Evolutionary conservation across 1,140 invertebrate species (phyloP).

Genomic region (Tribolium castaneum): DNA sequence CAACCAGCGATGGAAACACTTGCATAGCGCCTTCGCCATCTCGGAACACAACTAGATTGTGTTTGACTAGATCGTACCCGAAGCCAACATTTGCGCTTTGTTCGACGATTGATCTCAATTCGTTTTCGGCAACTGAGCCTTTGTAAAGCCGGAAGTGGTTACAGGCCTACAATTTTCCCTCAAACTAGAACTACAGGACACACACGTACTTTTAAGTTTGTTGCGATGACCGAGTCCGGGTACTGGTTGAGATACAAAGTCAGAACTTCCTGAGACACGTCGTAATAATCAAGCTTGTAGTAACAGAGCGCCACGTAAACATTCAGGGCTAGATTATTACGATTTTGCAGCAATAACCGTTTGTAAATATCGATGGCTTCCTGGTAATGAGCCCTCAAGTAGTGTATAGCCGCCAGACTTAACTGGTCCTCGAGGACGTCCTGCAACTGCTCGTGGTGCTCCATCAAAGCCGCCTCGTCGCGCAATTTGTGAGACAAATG

Average conservation of each 20-base stretch:
- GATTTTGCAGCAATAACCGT: conserved; percentile 90
- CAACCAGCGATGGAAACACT: conserved; percentile 89
- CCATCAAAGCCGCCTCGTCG: conserved; percentile 86
- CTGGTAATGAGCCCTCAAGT: conserved; percentile 94
- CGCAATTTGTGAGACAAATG: conserved; percentile 94
- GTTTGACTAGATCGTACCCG: conserved; percentile 92
- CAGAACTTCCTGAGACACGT: conserved; percentile 93
- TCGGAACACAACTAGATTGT: conserved; percentile 96
- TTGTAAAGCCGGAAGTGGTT: conserved; percentile 83
- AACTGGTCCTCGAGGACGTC: conserved; percentile 95
- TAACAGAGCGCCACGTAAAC: conserved; percentile 98
- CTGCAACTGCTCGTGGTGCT: conserved; percentile 84
- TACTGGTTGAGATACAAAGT: conserved; percentile 93
- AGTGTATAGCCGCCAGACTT: conserved; percentile 96
- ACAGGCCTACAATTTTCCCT: conserved; percentile 57
- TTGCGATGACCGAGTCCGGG: conserved; percentile 93
- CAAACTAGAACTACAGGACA: background rate
- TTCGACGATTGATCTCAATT: conserved; percentile 83
- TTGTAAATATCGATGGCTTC: conserved; percentile 99
- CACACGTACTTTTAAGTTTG: conserved; percentile 87
- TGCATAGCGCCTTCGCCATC: conserved; percentile 94
- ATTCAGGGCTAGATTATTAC: conserved; percentile 93
- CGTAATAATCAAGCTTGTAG: conserved; percentile 96
- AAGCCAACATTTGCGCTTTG: conserved; percentile 86
- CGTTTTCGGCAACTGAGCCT: conserved; percentile 91